Percentiles rank a stretch among this genome's conserved stretches.
Conservation (phyloP, 1,140 invertebrate species). For the Drosophila repleta region DNA sequence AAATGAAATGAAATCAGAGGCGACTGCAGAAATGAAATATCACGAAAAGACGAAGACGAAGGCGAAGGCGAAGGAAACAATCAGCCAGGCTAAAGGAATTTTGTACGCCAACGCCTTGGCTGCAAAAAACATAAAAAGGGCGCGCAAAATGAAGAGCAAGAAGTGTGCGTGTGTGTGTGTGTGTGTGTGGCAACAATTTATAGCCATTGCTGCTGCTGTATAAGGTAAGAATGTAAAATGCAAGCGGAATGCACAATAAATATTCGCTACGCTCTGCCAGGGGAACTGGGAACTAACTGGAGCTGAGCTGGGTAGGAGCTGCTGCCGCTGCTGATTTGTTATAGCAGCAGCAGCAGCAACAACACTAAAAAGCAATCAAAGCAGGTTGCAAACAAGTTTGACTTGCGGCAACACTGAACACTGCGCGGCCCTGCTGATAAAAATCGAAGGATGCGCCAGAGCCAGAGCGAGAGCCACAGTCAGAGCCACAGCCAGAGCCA, state of each 20-base stretch:
- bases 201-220: conserved; percentile 45
- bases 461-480: no score
- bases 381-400: conserved; percentile 78
- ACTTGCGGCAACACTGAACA: conserved; percentile 8
- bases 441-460: conserved; percentile 47
- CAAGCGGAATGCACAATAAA: conserved; percentile 80
- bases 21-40: conserved; percentile 2
- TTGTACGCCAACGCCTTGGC: conserved; percentile 76
- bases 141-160: conserved; percentile 47
- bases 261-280: conserved; percentile 64
- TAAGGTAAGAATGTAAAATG: conserved; percentile 71
- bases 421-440: conserved; percentile 39
- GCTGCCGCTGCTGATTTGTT: conserved; percentile 4
- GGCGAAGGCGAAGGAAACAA: conserved; percentile 4
- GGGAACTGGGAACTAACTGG: conserved; percentile 30
- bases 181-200: conserved; percentile 48
- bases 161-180: conserved; percentile 19
- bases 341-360: conserved; percentile 22
- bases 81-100: conserved; percentile 63
- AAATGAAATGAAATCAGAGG: conserved; percentile 45
- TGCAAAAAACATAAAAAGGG: conserved; percentile 39
- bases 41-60: neutral
- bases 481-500: neutral
- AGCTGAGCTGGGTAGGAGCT: conserved; percentile 3
- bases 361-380: conserved; percentile 78